Conservation (phyloP, 2,797 vertebrate species). For the Rhincodon typus region DNA sequence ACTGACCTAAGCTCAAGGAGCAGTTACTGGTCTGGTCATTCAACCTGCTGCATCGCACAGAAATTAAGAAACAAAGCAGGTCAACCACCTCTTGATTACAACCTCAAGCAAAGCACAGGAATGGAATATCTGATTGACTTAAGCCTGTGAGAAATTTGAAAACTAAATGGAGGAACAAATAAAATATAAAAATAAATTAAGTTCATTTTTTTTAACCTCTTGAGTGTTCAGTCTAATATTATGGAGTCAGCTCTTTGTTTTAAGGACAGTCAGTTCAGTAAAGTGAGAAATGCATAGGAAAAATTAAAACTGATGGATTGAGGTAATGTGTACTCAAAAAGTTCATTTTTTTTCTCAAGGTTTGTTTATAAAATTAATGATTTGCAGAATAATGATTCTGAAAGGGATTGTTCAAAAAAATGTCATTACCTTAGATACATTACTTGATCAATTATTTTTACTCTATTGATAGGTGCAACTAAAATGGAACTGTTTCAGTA, state of each 20-base stretch:
- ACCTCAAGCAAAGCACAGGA: neutral
- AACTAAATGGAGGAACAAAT: neutral
- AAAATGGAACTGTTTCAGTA: neutral
- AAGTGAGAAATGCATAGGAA: neutral
- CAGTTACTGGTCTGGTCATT: neutral
- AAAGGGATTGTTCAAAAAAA: neutral
- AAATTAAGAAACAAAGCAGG: neutral
- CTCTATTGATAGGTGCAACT: neutral
- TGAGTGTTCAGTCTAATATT: neutral
- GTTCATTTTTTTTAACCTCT: neutral
- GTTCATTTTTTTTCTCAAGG: neutral
- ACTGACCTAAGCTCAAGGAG: neutral
- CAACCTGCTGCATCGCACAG: neutral
- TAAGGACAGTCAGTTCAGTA: neutral
- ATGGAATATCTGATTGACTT: neutral
- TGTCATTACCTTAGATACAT: neutral
- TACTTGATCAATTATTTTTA: neutral
- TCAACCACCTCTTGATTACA: neutral
- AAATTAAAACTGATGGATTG: neutral
- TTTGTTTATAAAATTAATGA: neutral
- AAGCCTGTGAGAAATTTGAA: neutral
- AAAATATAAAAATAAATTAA: neutral
- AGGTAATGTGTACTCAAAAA: neutral
- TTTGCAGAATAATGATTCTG: neutral
- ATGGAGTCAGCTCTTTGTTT: neutral